Percentiles rank a stretch among this genome's conserved stretches.
Evolutionary conservation across 2,113 vertebrate species (phyloP).

Genomic region (Axis porcinus): DNA sequence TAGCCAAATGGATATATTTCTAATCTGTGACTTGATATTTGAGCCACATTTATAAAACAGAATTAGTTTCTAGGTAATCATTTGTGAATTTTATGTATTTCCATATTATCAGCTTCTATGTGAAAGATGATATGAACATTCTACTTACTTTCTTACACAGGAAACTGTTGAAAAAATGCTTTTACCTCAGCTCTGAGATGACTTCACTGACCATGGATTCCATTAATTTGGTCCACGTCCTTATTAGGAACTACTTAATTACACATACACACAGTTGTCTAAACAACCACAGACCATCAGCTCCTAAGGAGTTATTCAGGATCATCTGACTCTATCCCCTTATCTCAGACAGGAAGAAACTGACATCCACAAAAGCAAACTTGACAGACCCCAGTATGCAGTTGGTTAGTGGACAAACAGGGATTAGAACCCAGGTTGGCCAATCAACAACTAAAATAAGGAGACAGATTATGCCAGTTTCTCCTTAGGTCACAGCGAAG

Average conservation of each 20-base stretch:
- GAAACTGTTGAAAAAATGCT: not conserved
- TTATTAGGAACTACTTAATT: not conserved
- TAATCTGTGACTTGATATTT: not conserved
- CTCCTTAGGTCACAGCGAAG: not conserved
- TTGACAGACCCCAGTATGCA: not conserved
- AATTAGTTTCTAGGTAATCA: not conserved
- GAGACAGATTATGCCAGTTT: not conserved
- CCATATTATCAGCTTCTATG: not conserved
- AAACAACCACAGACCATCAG: not conserved
- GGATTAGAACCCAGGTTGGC: not conserved
- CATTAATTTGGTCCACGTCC: not conserved
- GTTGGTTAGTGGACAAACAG: not conserved
- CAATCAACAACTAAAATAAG: not conserved
- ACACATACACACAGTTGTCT: not conserved
- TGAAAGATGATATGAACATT: not conserved
- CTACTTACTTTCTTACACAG: not conserved
- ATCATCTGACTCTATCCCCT: not conserved
- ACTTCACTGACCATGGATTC: not conserved
- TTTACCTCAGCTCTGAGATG: not conserved
- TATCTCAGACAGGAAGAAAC: not conserved
- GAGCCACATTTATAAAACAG: not conserved
- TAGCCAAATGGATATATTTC: not conserved
- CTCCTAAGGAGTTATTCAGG: not conserved
- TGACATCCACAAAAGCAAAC: not conserved
- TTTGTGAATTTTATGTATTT: not conserved